Evolutionary conservation across 1,140 invertebrate genomes (phyloP), one percentile per base, ranked within the genome.

Genomic region (Neodiprion fabricii): DNA sequence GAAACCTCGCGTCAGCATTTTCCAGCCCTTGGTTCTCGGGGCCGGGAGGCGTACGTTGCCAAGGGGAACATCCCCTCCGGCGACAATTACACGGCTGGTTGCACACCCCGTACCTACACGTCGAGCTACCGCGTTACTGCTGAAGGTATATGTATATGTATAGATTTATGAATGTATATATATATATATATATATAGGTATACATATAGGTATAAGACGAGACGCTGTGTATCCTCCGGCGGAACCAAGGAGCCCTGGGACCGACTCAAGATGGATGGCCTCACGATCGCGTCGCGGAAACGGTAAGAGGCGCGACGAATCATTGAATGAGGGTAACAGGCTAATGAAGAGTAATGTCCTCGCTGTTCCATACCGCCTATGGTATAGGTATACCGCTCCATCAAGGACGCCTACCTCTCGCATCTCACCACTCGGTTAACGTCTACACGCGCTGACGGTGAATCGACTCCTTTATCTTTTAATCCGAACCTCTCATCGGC

Each of bases 41-140:
- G 53, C 9, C 17, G 17, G 28, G 28, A 7, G 53, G 53, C 28
- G 28, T 40, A 61, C 53, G 53, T 61, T 61, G 53, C 53, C 7
- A 61, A 61, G 53, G 53, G 53, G 53, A 61, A 61, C 28, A 40
- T 61, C 53, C 53, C 75, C 78, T 78, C 76, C 80, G 79, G 79
- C 81, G 80, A 82, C 86, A 87, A 88, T 88, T 88, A 87, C 83
- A 84, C 85, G 85, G 83, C 50, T 85, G 85, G 84, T 82, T 86
- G 86, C 85, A 79, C 28, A 40, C 84, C 85, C 79, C 79, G 83
- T 40, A 17, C 53, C 84, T 86, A 87, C 84, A 84, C 84, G 84
- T 85, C 82, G 28, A 40, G 80, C 82, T 86, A 82, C 87, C 80
- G 81, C 85, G 86, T 85, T 85, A 85, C 83, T 85, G 83, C 86